Evolutionary conservation across 2,888 invertebrate genomes (phyloP).

Genomic region (Stictocephala bisonia): DNA sequence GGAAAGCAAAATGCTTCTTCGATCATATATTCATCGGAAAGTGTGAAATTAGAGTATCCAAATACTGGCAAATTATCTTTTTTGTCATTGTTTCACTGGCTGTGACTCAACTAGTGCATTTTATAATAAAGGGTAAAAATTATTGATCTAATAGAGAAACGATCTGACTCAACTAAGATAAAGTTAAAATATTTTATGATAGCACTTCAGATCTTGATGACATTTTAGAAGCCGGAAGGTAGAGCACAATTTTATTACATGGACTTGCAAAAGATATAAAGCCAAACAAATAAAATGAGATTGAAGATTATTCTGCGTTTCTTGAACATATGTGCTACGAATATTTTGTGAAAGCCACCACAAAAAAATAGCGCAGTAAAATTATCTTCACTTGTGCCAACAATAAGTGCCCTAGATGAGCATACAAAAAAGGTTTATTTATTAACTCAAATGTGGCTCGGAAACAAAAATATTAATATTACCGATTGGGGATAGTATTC

Average conservation of each 20-base stretch:
- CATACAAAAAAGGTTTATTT: no score
- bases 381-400: no score
- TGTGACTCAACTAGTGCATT: constrained; percentile 5
- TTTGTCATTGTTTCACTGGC: constrained; percentile 9
- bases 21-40: constrained; percentile 2
- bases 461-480: no score
- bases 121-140: constrained; percentile 13
- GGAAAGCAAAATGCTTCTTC: background rate
- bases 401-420: no score
- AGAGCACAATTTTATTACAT: background rate
- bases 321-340: no score
- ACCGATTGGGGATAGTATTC: no score
- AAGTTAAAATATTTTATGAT: background rate
- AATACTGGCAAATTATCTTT: background rate
- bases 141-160: no score
- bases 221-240: constrained; percentile 3
- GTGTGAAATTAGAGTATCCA: constrained; percentile 6
- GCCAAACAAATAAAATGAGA: background rate
- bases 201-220: background rate
- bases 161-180: no score
- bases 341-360: no score
- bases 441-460: no score
- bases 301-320: no score
- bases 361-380: no score
- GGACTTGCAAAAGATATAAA: background rate